Conservation (phyloP, 2,797 vertebrate species). For the Acipenser transmontanus region DNA sequence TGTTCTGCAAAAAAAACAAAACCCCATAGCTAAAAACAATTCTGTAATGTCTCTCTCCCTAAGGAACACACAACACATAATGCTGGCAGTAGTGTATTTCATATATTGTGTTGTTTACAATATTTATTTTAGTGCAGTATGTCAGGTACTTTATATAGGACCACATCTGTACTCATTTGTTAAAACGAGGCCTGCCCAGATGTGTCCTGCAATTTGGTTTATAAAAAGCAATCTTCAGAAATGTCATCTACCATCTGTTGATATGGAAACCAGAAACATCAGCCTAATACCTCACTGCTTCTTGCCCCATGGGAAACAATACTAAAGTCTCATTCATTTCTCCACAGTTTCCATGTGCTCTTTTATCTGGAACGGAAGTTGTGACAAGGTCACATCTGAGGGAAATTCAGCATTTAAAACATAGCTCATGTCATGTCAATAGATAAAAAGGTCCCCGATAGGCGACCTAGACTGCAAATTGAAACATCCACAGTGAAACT, state of each 20-base stretch:
- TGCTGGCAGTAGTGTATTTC: slow-evolving; percentile 41
- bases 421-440: slow-evolving; percentile 25
- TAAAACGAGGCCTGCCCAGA: slow-evolving; percentile 59
- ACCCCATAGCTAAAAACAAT: neutral
- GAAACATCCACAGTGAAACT: slow-evolving; percentile 24
- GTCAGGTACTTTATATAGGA: slow-evolving; percentile 40
- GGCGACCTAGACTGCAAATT: slow-evolving; percentile 21
- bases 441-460: slow-evolving; percentile 24
- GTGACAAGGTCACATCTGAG: slow-evolving; percentile 26
- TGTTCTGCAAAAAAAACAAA: no score
- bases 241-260: slow-evolving; percentile 73
- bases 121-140: slow-evolving; percentile 44
- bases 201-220: slow-evolving; percentile 70
- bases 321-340: slow-evolving; percentile 41
- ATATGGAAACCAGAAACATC: slow-evolving; percentile 48
- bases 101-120: slow-evolving; percentile 27
- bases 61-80: slow-evolving; percentile 33
- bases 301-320: slow-evolving; percentile 38
- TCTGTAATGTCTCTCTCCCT: slow-evolving; percentile 23
- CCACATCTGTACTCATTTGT: slow-evolving; percentile 48
- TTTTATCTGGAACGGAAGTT: slow-evolving; percentile 31
- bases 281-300: slow-evolving; percentile 19
- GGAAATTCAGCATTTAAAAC: slow-evolving; percentile 21
- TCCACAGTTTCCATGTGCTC: slow-evolving; percentile 34
- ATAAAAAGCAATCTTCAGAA: slow-evolving; percentile 60